Conservation (phyloP, 2,113 vertebrate genomes). For the Panthera tigris region DNA sequence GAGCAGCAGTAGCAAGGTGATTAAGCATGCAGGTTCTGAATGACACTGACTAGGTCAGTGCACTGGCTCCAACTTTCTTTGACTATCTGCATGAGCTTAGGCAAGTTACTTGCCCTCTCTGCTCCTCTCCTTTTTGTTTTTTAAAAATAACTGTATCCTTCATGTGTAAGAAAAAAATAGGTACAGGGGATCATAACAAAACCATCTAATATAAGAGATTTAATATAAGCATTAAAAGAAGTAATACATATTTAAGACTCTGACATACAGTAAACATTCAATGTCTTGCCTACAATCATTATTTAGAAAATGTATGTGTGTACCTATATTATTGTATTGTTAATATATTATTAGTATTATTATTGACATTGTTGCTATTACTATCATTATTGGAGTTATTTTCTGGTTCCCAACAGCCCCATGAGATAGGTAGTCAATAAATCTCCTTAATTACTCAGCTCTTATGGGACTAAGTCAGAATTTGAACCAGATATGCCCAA, state of each 20-base stretch:
- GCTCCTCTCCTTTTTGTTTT: not conserved
- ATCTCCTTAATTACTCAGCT: not conserved
- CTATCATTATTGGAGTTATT: not conserved
- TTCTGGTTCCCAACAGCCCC: not conserved
- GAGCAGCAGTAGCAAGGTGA: not conserved
- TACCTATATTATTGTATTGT: not conserved
- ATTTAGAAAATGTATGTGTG: not conserved
- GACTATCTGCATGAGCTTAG: not conserved
- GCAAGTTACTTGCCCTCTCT: not conserved
- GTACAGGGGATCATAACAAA: not conserved
- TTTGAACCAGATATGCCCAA: not conserved
- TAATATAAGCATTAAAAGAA: not conserved
- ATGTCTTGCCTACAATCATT: not conserved
- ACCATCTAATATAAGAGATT: not conserved
- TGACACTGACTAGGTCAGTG: not conserved
- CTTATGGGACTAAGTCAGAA: not conserved
- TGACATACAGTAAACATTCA: not conserved
- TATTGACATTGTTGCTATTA: not conserved
- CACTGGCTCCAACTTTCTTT: not conserved
- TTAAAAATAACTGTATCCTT: not conserved
- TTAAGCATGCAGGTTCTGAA: fast-evolving
- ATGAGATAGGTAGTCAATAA: not conserved
- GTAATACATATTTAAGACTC: not conserved
- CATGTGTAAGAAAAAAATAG: not conserved
- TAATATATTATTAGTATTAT: not conserved